phyloP scores from a whole-genome alignment of 64 coral and sea anemone species.

The Cladopsammia gracilis region DNA sequence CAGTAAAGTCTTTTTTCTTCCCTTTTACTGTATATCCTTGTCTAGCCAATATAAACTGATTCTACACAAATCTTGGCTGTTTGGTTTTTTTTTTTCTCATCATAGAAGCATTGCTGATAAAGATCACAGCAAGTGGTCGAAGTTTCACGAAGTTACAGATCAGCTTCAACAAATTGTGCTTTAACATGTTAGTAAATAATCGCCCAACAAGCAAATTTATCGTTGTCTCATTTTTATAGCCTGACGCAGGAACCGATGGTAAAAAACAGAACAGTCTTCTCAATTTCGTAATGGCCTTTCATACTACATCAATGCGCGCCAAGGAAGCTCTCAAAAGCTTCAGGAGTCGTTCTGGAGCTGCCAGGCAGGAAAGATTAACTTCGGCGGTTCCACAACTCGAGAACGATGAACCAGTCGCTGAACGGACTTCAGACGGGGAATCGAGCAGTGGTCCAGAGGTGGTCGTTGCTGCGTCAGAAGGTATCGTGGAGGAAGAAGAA shows the following conservation, averaged over 20 bases:
- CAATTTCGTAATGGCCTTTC: conserved; percentile 82
- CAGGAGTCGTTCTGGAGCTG: conserved; percentile 47
- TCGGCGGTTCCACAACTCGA: background rate
- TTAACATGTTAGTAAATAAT: background rate
- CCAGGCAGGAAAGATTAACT: conserved; percentile 14
- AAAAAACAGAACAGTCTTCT: conserved; percentile 83
- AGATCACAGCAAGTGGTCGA: no score
- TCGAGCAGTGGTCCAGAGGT: background rate
- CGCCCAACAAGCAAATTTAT: background rate
- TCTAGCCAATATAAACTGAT: no score
- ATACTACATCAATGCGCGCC: conserved; percentile 88
- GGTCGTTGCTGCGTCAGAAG: background rate
- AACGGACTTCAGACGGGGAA: background rate
- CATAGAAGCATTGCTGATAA: no score
- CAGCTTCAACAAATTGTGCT: no score
- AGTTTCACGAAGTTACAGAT: no score
- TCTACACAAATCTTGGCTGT: no score
- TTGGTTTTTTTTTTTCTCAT: no score
- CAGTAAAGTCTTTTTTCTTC: no score
- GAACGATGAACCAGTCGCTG: background rate
- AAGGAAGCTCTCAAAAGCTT: conserved; percentile 86
- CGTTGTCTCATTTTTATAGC: background rate
- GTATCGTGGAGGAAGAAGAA: background rate
- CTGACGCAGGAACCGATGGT: background rate
- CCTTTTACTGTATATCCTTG: no score